Evolutionary conservation across 2,888 invertebrate genomes (phyloP), one percentile per base, ranked within the genome.

Genomic region (Eupithecia vulgata): DNA sequence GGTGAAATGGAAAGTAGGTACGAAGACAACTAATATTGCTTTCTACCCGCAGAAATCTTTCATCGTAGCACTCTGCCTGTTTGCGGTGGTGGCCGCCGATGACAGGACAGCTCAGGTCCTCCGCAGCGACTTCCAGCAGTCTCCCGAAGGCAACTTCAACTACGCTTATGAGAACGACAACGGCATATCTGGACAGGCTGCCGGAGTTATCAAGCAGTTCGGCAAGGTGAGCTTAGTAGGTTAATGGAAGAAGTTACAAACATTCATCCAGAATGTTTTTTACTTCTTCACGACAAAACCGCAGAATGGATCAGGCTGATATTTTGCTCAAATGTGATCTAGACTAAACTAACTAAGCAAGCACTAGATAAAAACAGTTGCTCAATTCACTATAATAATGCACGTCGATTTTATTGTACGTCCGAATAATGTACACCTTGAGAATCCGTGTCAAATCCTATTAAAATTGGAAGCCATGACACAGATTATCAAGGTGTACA

Each of bases 111-210:
- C 87, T 0, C 5, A 69, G 10, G 75, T 86, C 6, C 0, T 87
- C 2, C 71, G 77, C n/a, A 83, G 67, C 45, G 64, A n/a, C 21
- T 90, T 83, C 78, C 88, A 94, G 0, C 85, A 87, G 74, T 81
- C 82, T 17, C 94, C 95, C 0, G 95, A 95, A 0, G 95, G 95
- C n/a, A 8, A 81, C 37, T 96, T 91, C 90, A 81, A 85, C 62
- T 95, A 84, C 77, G 87, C 74, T 5, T 96, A 89, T 81, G 95
- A 96, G 80, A 95, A 95, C 59, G 95, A 92, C 35, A 95, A 96
- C 79, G 95, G 95, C 34, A 96, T 96, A 83, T 57, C 74, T 0
- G 94, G 86, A 15, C 87, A 93, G 30, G 95, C 95, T 68, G 76
- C 83, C 0, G 95, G 95, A 57, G 69, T 73, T 1, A 13, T 90